Evolutionary conservation across 2,113 vertebrate genomes (phyloP).

Genomic region (Passer montanus): DNA sequence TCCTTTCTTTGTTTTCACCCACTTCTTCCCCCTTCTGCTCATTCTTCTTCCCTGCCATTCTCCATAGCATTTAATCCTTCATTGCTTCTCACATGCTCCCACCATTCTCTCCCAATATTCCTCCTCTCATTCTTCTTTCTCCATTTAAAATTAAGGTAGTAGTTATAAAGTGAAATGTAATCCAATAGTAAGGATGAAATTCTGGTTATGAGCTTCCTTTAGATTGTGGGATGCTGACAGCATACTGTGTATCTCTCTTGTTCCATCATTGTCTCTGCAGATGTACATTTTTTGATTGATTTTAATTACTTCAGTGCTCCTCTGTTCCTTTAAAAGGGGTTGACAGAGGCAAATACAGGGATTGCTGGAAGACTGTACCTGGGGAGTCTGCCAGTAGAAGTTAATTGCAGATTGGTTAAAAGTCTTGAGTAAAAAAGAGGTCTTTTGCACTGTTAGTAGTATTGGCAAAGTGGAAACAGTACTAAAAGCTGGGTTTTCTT

Average conservation of each 20-base stretch:
- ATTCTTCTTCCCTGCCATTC: neutral
- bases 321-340: neutral
- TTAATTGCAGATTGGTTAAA: neutral
- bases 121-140: neutral
- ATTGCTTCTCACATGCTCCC: neutral
- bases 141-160: neutral
- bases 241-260: neutral
- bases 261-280: neutral
- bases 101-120: neutral
- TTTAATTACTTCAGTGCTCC: neutral
- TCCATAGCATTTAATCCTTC: neutral
- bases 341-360: neutral
- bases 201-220: neutral
- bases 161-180: neutral
- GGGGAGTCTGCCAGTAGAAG: neutral
- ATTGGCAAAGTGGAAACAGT: neutral
- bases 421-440: neutral
- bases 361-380: neutral
- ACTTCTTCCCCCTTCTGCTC: neutral
- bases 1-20: neutral
- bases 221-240: neutral
- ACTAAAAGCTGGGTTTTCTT: neutral
- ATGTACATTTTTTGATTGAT: neutral
- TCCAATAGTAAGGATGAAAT: neutral
- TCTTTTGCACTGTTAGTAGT: neutral